Percentiles rank a stretch among this genome's conserved stretches.
Conservation (phyloP, 1,140 invertebrate species). For the Eufriesea mexicana region DNA sequence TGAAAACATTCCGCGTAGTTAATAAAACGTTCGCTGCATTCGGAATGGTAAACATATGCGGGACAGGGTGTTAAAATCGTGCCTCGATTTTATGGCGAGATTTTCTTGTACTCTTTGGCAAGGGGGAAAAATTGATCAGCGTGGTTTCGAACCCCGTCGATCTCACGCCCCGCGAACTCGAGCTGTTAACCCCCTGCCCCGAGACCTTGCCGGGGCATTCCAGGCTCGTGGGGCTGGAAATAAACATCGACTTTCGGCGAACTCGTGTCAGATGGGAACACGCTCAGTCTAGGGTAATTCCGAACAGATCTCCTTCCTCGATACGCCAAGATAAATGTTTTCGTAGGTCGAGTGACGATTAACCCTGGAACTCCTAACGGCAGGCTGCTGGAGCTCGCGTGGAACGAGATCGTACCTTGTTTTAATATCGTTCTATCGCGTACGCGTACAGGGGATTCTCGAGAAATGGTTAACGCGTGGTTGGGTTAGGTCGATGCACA, state of each 20-base stretch:
- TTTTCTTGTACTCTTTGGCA: too few relatives aligned
- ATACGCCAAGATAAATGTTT: slow-evolving; percentile 2
- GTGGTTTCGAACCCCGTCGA: not conserved
- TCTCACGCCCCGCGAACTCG: not conserved
- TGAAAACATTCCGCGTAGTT: not conserved
- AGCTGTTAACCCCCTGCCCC: not conserved
- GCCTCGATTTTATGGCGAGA: too few relatives aligned
- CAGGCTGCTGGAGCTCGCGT: too few relatives aligned
- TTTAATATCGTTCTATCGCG: too few relatives aligned
- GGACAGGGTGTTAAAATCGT: too few relatives aligned
- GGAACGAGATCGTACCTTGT: too few relatives aligned
- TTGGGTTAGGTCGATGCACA: too few relatives aligned
- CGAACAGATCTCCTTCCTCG: not conserved
- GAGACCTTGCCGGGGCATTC: not conserved
- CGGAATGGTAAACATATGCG: too few relatives aligned
- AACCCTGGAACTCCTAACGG: not conserved
- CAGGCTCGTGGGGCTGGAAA: slow-evolving; percentile 21
- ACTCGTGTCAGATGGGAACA: not conserved
- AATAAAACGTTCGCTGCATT: not conserved
- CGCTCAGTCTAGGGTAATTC: not conserved
- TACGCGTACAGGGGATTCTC: too few relatives aligned
- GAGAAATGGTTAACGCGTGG: too few relatives aligned
- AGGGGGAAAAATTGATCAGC: not conserved
- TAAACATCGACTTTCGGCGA: slow-evolving; percentile 25
- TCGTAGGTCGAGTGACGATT: not conserved